Percentiles rank a stretch among this genome's conserved stretches.
These are phyloP conservation scores for Tenualosa thibaudeaui DNA, from an alignment of 2,797 vertebrate species.

Conservation along the genomic window DNA sequence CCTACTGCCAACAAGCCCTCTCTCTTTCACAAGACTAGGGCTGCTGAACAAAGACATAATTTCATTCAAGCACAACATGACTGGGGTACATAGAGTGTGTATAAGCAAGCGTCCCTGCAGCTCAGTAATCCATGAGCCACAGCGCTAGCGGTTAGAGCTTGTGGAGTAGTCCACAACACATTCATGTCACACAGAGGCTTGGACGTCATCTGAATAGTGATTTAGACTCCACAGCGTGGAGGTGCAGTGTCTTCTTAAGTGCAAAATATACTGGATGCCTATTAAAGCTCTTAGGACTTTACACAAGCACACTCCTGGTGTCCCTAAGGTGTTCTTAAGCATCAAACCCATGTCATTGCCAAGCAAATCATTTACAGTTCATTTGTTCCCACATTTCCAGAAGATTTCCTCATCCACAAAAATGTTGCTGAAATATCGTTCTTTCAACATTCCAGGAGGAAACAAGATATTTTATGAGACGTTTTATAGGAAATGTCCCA, in stretches of 20 bases:
- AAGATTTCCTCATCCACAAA: neutral
- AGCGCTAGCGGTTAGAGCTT: neutral
- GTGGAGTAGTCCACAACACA: neutral
- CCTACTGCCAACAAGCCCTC: neutral
- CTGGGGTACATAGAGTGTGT: neutral
- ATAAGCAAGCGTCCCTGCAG: neutral
- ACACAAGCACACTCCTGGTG: neutral
- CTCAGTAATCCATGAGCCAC: neutral
- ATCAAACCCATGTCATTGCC: neutral
- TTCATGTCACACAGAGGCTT: neutral
- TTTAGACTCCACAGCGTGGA: neutral
- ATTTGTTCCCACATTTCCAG: neutral
- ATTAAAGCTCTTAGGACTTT: neutral
- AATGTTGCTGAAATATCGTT: neutral
- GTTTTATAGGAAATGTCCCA: neutral
- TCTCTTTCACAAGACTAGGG: neutral
- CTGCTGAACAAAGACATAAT: neutral
- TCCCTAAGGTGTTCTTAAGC: neutral
- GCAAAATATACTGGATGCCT: neutral
- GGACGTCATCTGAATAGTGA: neutral
- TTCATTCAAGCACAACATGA: neutral
- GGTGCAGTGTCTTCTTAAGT: neutral
- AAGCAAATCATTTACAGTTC: neutral
- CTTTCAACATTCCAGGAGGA: neutral
- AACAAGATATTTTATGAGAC: neutral